phyloP scores from a whole-genome alignment of 37 sponge, comb jelly and placozoan species.

The Oopsacas minuta region DNA sequence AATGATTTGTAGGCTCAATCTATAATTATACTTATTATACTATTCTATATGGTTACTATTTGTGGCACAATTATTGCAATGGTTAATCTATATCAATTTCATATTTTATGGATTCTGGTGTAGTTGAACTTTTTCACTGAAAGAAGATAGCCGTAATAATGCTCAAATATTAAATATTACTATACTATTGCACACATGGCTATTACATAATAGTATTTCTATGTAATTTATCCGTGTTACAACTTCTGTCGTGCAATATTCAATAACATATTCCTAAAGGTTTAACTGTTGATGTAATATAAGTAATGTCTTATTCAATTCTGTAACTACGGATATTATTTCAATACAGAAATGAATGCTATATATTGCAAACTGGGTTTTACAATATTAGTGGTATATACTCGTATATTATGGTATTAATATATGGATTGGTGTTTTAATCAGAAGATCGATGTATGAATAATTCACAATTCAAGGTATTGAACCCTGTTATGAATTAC shows the following conservation, averaged over 20 bases:
- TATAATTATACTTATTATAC: neutral
- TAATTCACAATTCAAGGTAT: too few species aligned
- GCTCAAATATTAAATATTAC: neutral
- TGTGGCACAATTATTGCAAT: conserved; percentile 2
- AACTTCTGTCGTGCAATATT: neutral
- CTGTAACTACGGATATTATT: too few species aligned
- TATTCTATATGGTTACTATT: neutral
- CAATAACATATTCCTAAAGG: too few species aligned
- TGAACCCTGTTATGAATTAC: too few species aligned
- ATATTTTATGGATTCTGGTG: conserved; percentile 12
- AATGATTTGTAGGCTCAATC: conserved; percentile 4
- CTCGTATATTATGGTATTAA: too few species aligned
- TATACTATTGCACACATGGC: neutral
- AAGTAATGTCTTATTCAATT: too few species aligned
- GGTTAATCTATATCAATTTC: conserved; percentile 7
- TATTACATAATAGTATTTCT: neutral
- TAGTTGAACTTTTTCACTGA: neutral
- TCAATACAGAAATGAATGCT: too few species aligned
- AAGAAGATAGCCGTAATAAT: conserved; percentile 7
- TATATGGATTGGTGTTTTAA: too few species aligned
- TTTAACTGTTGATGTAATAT: too few species aligned
- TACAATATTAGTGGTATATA: too few species aligned
- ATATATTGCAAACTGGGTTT: too few species aligned
- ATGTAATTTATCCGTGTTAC: neutral
- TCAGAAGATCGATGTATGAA: too few species aligned